phyloP scores from a whole-genome alignment of 35 echinoderm and acorn worm genomes.

The Nesometra sesokonis region DNA sequence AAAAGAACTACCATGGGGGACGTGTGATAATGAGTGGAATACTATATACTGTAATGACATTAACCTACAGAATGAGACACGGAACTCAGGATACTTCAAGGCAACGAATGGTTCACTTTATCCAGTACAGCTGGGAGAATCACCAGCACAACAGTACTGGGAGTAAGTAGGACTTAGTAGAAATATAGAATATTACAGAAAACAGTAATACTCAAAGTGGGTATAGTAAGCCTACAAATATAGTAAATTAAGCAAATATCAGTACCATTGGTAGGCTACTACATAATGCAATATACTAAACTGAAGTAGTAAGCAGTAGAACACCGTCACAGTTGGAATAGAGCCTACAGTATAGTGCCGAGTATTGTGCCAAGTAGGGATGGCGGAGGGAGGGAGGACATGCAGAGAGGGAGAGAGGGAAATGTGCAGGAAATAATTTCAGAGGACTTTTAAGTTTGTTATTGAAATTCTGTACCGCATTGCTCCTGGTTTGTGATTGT shows the following conservation, averaged over 20 bases:
- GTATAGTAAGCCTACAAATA: neutral
- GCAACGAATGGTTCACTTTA: conserved; percentile 27
- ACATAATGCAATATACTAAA: neutral
- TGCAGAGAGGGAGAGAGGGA: no score
- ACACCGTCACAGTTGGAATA: neutral
- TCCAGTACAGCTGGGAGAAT: conserved; percentile 29
- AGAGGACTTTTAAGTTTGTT: neutral
- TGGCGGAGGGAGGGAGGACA: no score
- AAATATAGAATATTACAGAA: no score
- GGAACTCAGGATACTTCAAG: conserved; percentile 23
- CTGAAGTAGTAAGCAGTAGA: no score
- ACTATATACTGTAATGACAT: conserved; percentile 60
- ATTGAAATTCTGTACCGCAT: neutral
- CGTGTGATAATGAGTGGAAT: conserved; percentile 60
- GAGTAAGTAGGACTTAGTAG: conserved; percentile 94
- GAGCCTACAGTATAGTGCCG: neutral
- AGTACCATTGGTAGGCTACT: neutral
- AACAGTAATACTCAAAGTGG: no score
- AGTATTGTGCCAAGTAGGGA: neutral
- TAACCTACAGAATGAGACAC: conserved; percentile 23
- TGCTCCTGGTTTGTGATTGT: no score
- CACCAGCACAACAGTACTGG: conserved; percentile 77
- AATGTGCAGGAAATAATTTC: neutral
- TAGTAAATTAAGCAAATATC: neutral
- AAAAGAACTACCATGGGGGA: conserved; percentile 50